These are phyloP conservation scores for Eucidaris tribuloides DNA, from an alignment of 35 echinoderm and acorn worm genomes.

Conservation along the genomic window DNA sequence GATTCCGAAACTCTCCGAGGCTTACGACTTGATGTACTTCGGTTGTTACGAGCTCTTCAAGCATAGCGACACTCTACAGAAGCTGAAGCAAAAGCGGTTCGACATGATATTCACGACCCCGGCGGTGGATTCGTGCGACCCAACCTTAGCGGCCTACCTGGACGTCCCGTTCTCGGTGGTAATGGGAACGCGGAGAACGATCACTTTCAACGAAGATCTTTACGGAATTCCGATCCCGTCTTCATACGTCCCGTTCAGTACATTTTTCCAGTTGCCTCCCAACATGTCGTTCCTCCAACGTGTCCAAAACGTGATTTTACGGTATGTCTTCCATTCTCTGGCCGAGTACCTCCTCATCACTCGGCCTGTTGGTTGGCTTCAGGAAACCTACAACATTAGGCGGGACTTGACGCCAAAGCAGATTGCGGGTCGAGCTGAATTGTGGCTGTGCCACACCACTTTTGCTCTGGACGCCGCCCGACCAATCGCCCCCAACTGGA, in stretches of 20 bases:
- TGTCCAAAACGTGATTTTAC: background rate
- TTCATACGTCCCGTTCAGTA: constrained; percentile 7
- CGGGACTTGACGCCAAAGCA: background rate
- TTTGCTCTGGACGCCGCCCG: background rate
- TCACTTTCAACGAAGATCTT: background rate
- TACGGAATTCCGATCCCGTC: background rate
- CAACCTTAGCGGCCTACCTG: background rate
- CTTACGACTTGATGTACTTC: too few relatives aligned
- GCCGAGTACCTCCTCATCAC: background rate
- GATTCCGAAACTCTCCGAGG: too few relatives aligned
- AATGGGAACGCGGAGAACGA: background rate
- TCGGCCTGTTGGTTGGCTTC: background rate
- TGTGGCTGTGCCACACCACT: background rate
- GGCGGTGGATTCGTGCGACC: too few relatives aligned
- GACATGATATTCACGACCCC: too few relatives aligned
- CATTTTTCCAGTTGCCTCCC: background rate
- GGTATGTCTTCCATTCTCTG: background rate
- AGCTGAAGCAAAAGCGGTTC: too few relatives aligned
- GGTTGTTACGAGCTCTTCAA: too few relatives aligned
- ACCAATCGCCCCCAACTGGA: constrained; percentile 10
- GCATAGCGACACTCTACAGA: too few relatives aligned
- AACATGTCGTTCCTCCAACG: constrained; percentile 18
- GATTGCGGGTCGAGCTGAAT: background rate
- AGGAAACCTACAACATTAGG: background rate
- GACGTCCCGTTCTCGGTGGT: background rate